A percentile compares a stretch with the other conserved stretches of the same genome.
Evolutionary conservation across 2,888 invertebrate genomes (phyloP).

Genomic region (Polyommatus iphigenia): DNA sequence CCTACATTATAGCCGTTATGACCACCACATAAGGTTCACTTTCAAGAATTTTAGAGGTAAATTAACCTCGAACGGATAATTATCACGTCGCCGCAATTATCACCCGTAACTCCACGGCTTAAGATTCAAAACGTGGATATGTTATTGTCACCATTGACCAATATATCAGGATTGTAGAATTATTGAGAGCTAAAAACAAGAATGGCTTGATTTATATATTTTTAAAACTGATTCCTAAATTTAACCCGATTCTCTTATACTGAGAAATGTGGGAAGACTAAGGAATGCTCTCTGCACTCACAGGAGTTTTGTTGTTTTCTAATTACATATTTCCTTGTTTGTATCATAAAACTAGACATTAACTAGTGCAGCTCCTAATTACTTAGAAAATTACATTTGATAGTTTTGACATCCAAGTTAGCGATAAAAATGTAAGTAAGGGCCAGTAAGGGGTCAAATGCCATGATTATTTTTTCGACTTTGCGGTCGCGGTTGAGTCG

Average conservation of each 20-base stretch:
- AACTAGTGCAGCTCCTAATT: too few species aligned
- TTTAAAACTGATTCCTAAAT: not conserved
- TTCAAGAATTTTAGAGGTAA: not conserved
- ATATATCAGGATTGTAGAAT: constrained; percentile 16
- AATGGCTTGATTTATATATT: not conserved
- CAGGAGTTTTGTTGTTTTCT: too few species aligned
- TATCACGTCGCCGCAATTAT: not conserved
- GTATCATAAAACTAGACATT: too few species aligned
- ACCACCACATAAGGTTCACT: not conserved
- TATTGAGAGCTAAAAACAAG: constrained; percentile 6
- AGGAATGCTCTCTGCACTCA: too few species aligned
- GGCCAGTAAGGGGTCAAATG: too few species aligned
- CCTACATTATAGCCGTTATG: not conserved
- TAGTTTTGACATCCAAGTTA: too few species aligned
- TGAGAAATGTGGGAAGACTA: not conserved
- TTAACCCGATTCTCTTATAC: not conserved
- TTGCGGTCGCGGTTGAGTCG: too few species aligned
- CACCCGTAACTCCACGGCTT: not conserved
- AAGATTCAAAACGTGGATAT: not conserved
- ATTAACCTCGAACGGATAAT: not conserved
- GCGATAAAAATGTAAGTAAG: too few species aligned
- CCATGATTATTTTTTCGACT: too few species aligned
- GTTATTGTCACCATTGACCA: not conserved
- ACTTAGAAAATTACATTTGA: too few species aligned
- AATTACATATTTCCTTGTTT: too few species aligned